Evolutionary conservation across 2,113 vertebrate genomes (phyloP).

Genomic region (Pterocles gutturalis): DNA sequence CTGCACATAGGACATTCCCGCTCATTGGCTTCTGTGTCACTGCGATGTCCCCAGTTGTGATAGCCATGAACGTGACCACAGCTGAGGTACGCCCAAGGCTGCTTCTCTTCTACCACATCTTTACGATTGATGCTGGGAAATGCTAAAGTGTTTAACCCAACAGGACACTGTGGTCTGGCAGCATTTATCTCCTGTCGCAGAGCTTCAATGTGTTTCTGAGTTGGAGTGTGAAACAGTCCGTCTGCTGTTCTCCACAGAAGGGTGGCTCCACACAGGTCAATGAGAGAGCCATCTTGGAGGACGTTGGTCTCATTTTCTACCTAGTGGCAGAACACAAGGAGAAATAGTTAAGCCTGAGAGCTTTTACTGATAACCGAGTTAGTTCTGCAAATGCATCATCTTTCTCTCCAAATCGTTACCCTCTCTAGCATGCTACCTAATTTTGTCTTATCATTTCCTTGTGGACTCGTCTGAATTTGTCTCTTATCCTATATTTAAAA

Average conservation of each 20-base stretch:
- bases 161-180: constrained; percentile 92
- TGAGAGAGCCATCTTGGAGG: constrained; percentile 93
- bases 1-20: constrained; percentile 98
- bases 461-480: neutral
- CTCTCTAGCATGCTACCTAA: rapidly evolving
- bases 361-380: neutral
- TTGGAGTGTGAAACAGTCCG: constrained; percentile 93
- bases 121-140: constrained; percentile 97
- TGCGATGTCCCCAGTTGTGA: constrained; percentile 98
- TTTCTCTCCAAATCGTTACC: neutral
- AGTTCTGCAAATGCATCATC: rapidly evolving
- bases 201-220: constrained; percentile 97
- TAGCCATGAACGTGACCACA: constrained; percentile 97
- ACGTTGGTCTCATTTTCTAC: constrained; percentile 95
- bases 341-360: neutral
- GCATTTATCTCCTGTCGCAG: constrained; percentile 97
- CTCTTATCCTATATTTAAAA: neutral
- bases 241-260: constrained; percentile 95
- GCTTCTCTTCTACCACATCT: constrained; percentile 95
- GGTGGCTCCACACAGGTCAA: constrained; percentile 96
- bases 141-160: constrained; percentile 95
- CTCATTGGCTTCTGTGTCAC: constrained; percentile 89
- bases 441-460: neutral
- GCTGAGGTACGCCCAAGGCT: constrained; percentile 95
- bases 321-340: constrained; percentile 65